phyloP scores from a whole-genome alignment of 2,797 vertebrate genomes.

The Helicolenus hilgendorfi region DNA sequence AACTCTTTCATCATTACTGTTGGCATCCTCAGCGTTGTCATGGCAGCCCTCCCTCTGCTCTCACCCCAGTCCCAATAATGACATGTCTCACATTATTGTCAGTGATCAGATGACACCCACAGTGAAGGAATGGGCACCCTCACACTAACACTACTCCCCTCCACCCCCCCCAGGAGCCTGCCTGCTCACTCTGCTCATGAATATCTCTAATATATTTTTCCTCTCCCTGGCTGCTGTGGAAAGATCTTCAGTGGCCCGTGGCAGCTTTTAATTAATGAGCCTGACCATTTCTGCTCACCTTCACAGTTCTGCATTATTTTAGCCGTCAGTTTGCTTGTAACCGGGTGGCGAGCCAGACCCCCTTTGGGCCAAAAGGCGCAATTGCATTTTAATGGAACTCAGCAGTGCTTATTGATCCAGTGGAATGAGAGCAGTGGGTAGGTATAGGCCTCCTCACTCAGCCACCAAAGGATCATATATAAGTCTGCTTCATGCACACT shows the following conservation, averaged over 20 bases:
- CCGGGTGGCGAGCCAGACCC: slow-evolving; percentile 44
- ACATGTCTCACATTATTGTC: slow-evolving; percentile 45
- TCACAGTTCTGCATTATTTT: slow-evolving; percentile 74
- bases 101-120: slow-evolving; percentile 34
- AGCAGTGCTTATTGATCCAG: slow-evolving; percentile 72
- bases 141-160: background rate
- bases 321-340: slow-evolving; percentile 68
- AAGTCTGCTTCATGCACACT: slow-evolving; percentile 16
- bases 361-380: slow-evolving; percentile 54
- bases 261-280: slow-evolving; percentile 82
- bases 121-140: slow-evolving; percentile 32
- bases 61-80: background rate
- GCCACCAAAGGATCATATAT: slow-evolving; percentile 26
- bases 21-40: slow-evolving; percentile 3
- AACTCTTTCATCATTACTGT: slow-evolving; percentile 22
- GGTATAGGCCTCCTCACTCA: background rate
- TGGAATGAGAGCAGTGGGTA: slow-evolving; percentile 28
- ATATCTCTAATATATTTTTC: slow-evolving; percentile 58
- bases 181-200: slow-evolving; percentile 57
- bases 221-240: slow-evolving; percentile 39
- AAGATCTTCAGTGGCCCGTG: slow-evolving; percentile 75
- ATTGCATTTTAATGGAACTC: slow-evolving; percentile 80
- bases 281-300: slow-evolving; percentile 71
- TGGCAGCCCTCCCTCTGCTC: background rate
- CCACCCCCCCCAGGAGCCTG: background rate